Base-by-base conservation (phyloP, 2,888 invertebrate species). In the Caenorhabditis imperialis region DNA sequence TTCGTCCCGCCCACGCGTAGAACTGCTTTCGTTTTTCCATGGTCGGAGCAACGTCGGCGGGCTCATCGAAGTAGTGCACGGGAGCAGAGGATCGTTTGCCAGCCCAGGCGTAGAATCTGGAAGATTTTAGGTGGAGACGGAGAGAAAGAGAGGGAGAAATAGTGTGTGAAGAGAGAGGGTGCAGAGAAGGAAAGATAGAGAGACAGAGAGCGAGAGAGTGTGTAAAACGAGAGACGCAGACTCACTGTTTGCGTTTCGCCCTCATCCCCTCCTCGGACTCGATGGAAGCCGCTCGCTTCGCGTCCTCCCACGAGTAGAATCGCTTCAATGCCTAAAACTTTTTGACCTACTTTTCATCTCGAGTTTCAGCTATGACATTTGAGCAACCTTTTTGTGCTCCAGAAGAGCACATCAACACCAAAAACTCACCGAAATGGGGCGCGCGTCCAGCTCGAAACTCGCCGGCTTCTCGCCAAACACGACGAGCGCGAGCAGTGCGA, bases 101-200 rank as follows among this genome's bases (percentile, higher is more conserved):
- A 18, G 74, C 74, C 74, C 74, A 74, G 3, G 74, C 74, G 62
- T 74, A 74, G 62, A 74, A 74, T 53, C 74, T 73, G 63, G 8
- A 63, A 53, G n/a, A 35, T 18, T 16, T 12, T 18, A 14, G 53
- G 14, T 6, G 10, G 30, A 30, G 10, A 30, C 10, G 10, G 6
- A 30, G 30, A 30, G n/a, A n/a, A n/a, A n/a, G n/a, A n/a, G n/a
- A n/a, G n/a, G n/a, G n/a, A n/a, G n/a, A 30, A 10, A 30, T 6
- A 6, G 30, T 30, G 6, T 35, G 35, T 10, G 35, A 35, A 10
- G 12, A 35, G 35, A 8, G 35, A 35, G 30, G 10, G 30, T 30
- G 7, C 10, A 30, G 10, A 30, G 30, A 7, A 30, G 10, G 10
- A 30, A 30, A 30, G 10, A 30, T 30, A 30, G 6, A 30, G 30